These are phyloP conservation scores for Acanthurus leucopareius DNA, from an alignment of 2,797 vertebrate species.

Conservation along the genomic window DNA sequence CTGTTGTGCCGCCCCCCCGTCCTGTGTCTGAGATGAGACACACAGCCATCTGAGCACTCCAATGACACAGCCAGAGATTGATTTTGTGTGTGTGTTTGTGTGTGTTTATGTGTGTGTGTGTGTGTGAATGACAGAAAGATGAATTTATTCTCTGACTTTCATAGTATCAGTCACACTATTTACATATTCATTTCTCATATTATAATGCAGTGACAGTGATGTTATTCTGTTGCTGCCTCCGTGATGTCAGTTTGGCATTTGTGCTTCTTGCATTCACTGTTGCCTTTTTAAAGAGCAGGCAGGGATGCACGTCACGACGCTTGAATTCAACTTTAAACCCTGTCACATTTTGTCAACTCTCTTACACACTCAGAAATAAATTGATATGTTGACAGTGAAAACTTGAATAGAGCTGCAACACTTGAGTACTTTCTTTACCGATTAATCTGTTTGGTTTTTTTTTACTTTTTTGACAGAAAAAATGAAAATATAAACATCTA, in stretches of 20 bases:
- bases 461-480: not conserved
- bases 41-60: constrained; percentile 74
- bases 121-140: constrained; percentile 69
- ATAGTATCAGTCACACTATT: constrained; percentile 70
- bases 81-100: constrained; percentile 55
- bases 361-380: constrained; percentile 26
- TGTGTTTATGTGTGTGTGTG: constrained; percentile 6
- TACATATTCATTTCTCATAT: constrained; percentile 78
- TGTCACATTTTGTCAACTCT: constrained; percentile 38
- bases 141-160: constrained; percentile 73
- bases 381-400: constrained; percentile 2
- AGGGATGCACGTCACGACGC: constrained; percentile 19
- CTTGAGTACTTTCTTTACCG: not conserved
- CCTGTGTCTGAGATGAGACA: constrained; percentile 75
- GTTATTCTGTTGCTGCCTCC: constrained; percentile 60
- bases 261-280: constrained; percentile 34
- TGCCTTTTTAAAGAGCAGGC: constrained; percentile 34
- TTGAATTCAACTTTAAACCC: constrained; percentile 33
- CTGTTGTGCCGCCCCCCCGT: constrained; percentile 69
- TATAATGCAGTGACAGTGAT: constrained; percentile 72
- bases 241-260: constrained; percentile 38
- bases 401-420: constrained; percentile 1
- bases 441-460: not conserved
- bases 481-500: not conserved
- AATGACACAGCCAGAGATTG: constrained; percentile 76